Base-by-base conservation (phyloP, 23 tunicate species). In the Halocynthia aurantium region DNA sequence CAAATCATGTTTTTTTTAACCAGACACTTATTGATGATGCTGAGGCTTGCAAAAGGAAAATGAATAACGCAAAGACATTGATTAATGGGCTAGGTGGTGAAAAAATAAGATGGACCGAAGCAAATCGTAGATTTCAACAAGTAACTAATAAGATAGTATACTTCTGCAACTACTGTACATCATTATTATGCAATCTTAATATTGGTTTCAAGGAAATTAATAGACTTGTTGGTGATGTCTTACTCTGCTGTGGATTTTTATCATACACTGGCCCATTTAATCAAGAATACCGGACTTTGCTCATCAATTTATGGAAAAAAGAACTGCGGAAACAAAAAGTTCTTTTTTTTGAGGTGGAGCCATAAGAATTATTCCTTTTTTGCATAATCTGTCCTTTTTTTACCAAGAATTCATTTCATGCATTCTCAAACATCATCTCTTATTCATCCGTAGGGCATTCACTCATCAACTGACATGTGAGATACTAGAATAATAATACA, bases 221-320 rank as follows among this genome's bases (percentile, higher is more conserved):
- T 51, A 72, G 88, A 8, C 66, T 93, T 56, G 85, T 93, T 53
- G 98, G 98, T 19, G 93, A 93, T 75, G 84, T 93, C 31, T 69
- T 93, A 2, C 85, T 93, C 17, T 86, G 87, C 65, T 85, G 91
- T 64, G 98, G 98, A 49, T 93, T 93, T 55, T 82, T 93, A 12
- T 93, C 98, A 0, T 93, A 93, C 68, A 86, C 93, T 66, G 98
- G 98, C 51, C 98, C 98, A 19, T 93, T 93, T 55, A 93, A 93
- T 71, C 98, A 93, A 70, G 98, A 93, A 63, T 93, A 86, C 61
- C 84, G 98, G 11, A 65, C 61, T 52, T 66, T 76, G 21, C 77
- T 93, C 13, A 53, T 93, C 49, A 82, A 82, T 67, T 72, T 79
- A 22, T 93, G 98, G 98, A 82, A 86, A 67, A 93, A 82, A 61